Evolutionary conservation across 2,113 vertebrate species (phyloP).

Genomic region (Microcebus tavaratra): DNA sequence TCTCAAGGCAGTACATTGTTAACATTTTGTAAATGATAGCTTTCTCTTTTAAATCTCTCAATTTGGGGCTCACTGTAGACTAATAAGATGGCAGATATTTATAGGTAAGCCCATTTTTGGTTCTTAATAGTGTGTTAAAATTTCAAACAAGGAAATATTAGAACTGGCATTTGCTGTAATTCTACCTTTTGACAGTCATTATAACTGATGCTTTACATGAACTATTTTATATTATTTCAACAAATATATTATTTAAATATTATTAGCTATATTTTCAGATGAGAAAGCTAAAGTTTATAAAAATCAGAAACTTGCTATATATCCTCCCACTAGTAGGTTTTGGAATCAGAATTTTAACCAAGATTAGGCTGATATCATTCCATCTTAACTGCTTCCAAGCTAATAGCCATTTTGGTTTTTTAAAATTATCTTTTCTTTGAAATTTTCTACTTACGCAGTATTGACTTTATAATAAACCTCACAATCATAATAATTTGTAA

Average conservation of each 20-base stretch:
- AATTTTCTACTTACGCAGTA: neutral
- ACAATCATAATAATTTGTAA: neutral
- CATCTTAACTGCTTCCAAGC: neutral
- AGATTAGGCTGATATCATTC: neutral
- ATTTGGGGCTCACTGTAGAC: neutral
- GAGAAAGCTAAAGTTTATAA: neutral
- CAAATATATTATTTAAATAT: neutral
- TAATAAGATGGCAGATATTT: neutral
- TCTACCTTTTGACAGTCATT: neutral
- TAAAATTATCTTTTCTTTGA: neutral
- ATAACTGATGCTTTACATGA: neutral
- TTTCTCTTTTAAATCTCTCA: neutral
- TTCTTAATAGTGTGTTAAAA: neutral
- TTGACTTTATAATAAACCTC: neutral
- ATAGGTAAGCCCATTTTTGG: neutral
- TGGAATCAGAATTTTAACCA: neutral
- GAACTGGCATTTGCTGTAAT: neutral
- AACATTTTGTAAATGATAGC: neutral
- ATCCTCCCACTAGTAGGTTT: neutral
- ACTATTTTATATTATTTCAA: neutral
- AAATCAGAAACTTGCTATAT: neutral
- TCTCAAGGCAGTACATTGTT: neutral
- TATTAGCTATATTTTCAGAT: neutral
- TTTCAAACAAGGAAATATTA: neutral
- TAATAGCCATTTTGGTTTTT: neutral